These are phyloP conservation scores for Zenarchopterus dispar DNA, from an alignment of 2,797 vertebrate genomes.

Conservation along the genomic window DNA sequence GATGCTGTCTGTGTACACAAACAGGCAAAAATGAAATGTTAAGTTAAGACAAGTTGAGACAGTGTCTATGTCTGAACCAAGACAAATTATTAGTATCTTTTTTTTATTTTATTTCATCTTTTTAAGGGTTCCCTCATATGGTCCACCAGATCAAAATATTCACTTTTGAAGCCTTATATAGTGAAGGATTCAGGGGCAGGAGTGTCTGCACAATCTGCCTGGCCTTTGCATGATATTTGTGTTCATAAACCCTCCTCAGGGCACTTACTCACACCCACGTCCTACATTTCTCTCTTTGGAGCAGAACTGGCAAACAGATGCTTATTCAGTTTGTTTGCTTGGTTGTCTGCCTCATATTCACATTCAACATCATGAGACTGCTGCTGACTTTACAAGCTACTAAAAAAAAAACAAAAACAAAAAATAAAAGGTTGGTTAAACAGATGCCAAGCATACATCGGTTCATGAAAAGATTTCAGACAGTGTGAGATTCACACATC, in stretches of 20 bases:
- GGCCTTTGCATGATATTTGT: slow-evolving; percentile 40
- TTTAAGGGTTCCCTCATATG: neutral
- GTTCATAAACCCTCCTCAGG: slow-evolving; percentile 42
- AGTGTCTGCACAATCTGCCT: slow-evolving; percentile 23
- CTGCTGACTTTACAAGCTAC: slow-evolving; percentile 7
- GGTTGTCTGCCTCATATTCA: slow-evolving; percentile 48
- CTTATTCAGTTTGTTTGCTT: slow-evolving; percentile 60
- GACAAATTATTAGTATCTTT: too few species aligned
- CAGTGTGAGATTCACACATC: slow-evolving; percentile 5
- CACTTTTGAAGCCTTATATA: neutral
- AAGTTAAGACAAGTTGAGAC: slow-evolving; percentile 32
- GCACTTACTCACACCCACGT: slow-evolving; percentile 51
- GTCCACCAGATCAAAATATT: neutral
- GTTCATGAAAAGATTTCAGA: slow-evolving; percentile 4
- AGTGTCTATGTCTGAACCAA: slow-evolving; percentile 41
- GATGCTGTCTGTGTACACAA: slow-evolving; percentile 26
- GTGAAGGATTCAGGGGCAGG: neutral
- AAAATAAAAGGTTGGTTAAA: slow-evolving; percentile 1
- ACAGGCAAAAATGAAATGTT: slow-evolving; percentile 25
- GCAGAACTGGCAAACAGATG: slow-evolving; percentile 49
- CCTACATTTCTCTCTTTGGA: slow-evolving; percentile 55
- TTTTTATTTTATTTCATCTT: neutral
- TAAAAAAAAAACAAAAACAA: neutral
- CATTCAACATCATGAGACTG: slow-evolving; percentile 42
- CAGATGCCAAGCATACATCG: slow-evolving; percentile 13